Evolutionary conservation across 2,888 invertebrate species (phyloP).

Genomic region (Ophonus ardosiacus): DNA sequence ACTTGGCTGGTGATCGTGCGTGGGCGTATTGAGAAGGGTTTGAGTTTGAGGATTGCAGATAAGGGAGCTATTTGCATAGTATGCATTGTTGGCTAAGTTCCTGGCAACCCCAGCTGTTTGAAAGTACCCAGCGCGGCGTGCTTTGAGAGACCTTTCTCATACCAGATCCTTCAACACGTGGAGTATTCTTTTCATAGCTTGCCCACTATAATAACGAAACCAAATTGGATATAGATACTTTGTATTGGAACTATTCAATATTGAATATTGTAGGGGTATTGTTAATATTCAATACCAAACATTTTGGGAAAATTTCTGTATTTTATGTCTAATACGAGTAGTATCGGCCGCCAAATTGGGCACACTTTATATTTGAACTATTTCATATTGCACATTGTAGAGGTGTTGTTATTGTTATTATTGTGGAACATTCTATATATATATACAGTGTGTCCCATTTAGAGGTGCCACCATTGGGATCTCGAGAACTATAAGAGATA

Average conservation of each 20-base stretch:
- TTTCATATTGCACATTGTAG: no score
- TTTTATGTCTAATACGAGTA: neutral
- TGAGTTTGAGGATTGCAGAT: neutral
- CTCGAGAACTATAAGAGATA: no score
- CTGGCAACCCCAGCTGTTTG: conserved; percentile 18
- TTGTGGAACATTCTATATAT: no score
- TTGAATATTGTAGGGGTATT: neutral
- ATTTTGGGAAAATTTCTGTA: neutral
- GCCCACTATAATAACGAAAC: neutral
- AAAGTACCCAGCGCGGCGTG: neutral
- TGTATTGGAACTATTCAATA: neutral
- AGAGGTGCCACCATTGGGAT: no score
- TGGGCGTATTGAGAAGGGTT: conserved; percentile 10
- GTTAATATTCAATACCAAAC: neutral
- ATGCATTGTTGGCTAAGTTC: conserved; percentile 47
- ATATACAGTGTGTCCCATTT: no score
- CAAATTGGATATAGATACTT: neutral
- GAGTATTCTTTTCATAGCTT: neutral
- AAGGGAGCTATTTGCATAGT: conserved; percentile 37
- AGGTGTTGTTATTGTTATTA: no score
- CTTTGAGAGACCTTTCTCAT: neutral
- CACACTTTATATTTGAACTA: no score
- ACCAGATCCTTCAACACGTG: neutral
- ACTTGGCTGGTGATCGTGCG: neutral
- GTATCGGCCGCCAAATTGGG: no score